phyloP scores from a whole-genome alignment of 2,888 invertebrate genomes.

The Poecilus cupreus region DNA sequence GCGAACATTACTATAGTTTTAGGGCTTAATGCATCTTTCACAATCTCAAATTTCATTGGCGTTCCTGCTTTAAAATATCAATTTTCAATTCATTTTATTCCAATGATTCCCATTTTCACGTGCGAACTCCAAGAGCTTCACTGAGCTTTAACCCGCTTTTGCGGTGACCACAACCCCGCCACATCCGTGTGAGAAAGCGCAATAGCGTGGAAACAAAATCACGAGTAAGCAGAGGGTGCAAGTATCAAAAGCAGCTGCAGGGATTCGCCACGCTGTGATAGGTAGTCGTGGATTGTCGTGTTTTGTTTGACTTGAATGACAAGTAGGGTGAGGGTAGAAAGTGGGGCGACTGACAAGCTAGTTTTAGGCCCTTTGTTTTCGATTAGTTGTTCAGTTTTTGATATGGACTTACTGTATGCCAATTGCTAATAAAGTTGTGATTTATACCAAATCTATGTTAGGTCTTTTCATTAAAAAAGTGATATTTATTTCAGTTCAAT shows the following conservation, averaged over 20 bases:
- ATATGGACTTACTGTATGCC: not conserved
- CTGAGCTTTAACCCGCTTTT: no score
- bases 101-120: no score
- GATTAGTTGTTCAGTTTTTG: not conserved
- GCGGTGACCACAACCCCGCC: conserved; percentile 1
- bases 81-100: not conserved
- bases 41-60: not conserved
- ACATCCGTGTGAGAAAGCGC: conserved; percentile 9
- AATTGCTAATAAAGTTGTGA: no score
- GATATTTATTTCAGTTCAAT: no score
- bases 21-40: not conserved
- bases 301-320: not conserved
- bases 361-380: not conserved
- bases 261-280: conserved; percentile 1
- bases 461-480: no score
- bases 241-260: not conserved
- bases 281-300: not conserved
- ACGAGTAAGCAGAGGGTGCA: not conserved
- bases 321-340: not conserved
- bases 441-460: no score
- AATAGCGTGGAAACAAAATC: conserved; percentile 21
- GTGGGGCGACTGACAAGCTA: not conserved
- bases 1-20: no score
- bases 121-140: no score
- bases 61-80: not conserved